Percentiles rank a stretch among this genome's conserved stretches.
phyloP scores from a whole-genome alignment of 2,113 vertebrate genomes.

The Hipposideros armiger region DNA sequence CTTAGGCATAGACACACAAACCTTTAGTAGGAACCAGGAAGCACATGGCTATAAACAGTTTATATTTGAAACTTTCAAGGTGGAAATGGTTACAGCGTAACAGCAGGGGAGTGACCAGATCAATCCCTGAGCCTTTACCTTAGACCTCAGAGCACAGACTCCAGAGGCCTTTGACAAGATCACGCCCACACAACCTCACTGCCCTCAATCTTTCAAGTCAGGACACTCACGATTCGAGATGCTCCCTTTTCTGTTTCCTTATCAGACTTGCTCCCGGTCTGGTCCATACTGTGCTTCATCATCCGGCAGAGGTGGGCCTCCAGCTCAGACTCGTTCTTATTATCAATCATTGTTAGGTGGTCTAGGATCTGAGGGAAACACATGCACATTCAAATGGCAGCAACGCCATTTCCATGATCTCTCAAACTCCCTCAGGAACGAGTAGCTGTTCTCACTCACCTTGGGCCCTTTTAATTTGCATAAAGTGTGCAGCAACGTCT shows the following conservation, averaged over 20 bases:
- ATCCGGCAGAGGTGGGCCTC: conserved; percentile 95
- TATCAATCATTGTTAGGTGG: conserved; percentile 98
- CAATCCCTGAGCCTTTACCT: too few relatives aligned
- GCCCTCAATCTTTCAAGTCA: background rate
- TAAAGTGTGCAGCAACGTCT: conserved; percentile 96
- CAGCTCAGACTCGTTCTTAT: conserved; percentile 97
- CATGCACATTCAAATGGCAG: background rate
- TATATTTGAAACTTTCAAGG: background rate
- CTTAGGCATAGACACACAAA: background rate
- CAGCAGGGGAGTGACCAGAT: background rate
- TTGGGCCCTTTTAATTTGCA: conserved; percentile 96
- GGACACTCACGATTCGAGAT: conserved; percentile 90
- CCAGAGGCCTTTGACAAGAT: background rate
- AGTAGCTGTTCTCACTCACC: conserved; percentile 85
- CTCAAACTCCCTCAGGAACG: background rate
- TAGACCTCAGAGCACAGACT: background rate
- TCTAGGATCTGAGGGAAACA: conserved; percentile 93
- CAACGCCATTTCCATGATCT: background rate
- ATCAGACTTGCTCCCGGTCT: conserved; percentile 92
- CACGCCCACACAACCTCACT: background rate
- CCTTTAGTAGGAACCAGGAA: background rate
- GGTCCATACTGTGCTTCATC: conserved; percentile 95
- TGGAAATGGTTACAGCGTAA: background rate
- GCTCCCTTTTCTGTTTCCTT: conserved; percentile 95
- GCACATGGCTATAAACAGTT: background rate